Conservation (phyloP, 2,797 vertebrate species). For the Acanthopagrus latus region DNA sequence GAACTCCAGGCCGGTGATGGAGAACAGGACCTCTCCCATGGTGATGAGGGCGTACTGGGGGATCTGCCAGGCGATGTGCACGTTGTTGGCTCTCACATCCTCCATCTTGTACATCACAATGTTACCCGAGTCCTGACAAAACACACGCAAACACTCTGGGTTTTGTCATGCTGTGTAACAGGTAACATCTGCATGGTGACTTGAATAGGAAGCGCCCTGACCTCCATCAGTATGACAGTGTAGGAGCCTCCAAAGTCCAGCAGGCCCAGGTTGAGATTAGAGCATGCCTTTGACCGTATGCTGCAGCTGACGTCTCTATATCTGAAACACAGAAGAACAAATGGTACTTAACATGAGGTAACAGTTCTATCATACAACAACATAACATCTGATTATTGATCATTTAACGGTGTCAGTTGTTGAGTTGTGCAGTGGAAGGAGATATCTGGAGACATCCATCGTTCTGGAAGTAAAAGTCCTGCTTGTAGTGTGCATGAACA, state of each 20-base stretch:
- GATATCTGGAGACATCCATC: neutral
- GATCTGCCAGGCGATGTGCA: constrained; percentile 94
- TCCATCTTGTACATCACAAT: constrained; percentile 79
- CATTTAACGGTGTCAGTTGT: neutral
- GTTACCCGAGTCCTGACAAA: constrained; percentile 71
- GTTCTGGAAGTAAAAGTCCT: neutral
- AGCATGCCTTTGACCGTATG: constrained; percentile 42
- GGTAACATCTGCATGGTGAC: neutral
- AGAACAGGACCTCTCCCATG: constrained; percentile 97
- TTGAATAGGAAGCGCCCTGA: constrained; percentile 71
- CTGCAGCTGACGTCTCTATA: constrained; percentile 82
- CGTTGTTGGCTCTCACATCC: constrained; percentile 88
- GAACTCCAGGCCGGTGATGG: constrained; percentile 96
- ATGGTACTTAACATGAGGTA: too few relatives aligned
- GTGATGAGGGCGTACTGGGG: constrained; percentile 94
- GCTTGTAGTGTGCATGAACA: neutral
- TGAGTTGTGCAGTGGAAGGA: neutral
- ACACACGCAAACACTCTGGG: neutral
- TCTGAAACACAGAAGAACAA: constrained; percentile 62
- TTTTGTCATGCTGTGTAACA: neutral
- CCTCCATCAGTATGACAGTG: constrained; percentile 87
- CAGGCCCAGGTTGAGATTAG: constrained; percentile 86
- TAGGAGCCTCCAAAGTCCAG: constrained; percentile 93
- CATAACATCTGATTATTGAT: too few relatives aligned
- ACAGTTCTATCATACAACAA: too few relatives aligned